A percentile compares a stretch with the other conserved stretches of the same genome.
phyloP scores from a whole-genome alignment of 1,140 invertebrate genomes.

The Trachelipus rathkii region DNA sequence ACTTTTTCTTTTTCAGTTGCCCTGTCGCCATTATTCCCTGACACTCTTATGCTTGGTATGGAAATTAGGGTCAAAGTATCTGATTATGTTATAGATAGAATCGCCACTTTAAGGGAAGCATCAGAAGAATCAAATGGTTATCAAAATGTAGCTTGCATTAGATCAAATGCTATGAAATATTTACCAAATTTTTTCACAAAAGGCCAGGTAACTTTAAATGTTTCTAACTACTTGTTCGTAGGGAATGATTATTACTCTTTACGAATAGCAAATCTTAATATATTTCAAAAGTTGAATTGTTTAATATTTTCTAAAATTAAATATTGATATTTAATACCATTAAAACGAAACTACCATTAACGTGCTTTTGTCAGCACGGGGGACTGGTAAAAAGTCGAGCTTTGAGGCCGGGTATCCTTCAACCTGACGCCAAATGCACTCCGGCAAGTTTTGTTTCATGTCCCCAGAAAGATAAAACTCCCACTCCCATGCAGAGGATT shows the following conservation, averaged over 20 bases:
- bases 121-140: constrained; percentile 68
- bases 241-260: neutral
- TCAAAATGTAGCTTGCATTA: constrained; percentile 89
- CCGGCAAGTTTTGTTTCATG: too few relatives aligned
- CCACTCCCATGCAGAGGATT: too few relatives aligned
- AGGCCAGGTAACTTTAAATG: constrained; percentile 65
- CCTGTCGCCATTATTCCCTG: constrained; percentile 84
- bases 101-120: constrained; percentile 70
- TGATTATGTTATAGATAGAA: constrained; percentile 94
- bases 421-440: too few relatives aligned
- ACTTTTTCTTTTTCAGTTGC: constrained; percentile 60
- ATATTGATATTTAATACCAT: too few relatives aligned
- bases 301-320: too few relatives aligned
- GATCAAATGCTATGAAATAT: constrained; percentile 97
- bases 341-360: too few relatives aligned
- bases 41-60: constrained; percentile 87
- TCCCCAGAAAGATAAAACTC: too few relatives aligned
- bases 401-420: too few relatives aligned
- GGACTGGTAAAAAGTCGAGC: too few relatives aligned
- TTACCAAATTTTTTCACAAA: constrained; percentile 95
- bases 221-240: neutral
- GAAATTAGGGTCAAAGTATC: constrained; percentile 98
- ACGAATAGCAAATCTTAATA: neutral
- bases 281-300: too few relatives aligned
- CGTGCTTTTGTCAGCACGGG: too few relatives aligned